These are phyloP conservation scores for Watsonalla cultraria DNA, from an alignment of 2,888 invertebrate species.

Conservation along the genomic window DNA sequence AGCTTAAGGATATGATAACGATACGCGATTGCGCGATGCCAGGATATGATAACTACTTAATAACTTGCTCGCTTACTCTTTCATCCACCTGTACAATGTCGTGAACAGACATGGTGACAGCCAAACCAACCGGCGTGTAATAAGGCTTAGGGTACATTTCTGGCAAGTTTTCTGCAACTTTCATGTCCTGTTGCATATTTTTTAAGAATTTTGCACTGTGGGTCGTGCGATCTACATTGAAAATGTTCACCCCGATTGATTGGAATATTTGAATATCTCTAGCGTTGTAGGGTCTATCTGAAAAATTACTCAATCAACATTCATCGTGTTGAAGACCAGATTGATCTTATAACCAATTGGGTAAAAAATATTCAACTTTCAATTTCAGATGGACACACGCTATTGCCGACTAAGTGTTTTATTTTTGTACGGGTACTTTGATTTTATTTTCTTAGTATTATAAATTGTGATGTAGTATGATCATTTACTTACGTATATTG, in stretches of 20 bases:
- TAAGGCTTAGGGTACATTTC: constrained; percentile 13
- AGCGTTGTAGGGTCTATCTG: too few species aligned
- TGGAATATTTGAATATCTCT: background rate
- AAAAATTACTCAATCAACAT: too few species aligned
- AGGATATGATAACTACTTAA: background rate
- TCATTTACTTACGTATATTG: constrained; percentile 8
- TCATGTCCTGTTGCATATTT: constrained; percentile 11
- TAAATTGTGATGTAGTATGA: background rate
- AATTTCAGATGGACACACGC: too few species aligned
- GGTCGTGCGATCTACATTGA: constrained; percentile 31
- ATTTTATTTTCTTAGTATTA: too few species aligned
- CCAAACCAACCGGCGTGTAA: constrained; percentile 22
- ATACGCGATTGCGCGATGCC: too few species aligned
- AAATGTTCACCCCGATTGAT: constrained; percentile 29
- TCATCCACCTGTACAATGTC: background rate
- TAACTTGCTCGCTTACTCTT: background rate
- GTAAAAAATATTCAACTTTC: too few species aligned
- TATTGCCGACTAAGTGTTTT: too few species aligned
- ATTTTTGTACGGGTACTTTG: too few species aligned
- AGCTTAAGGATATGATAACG: too few species aligned
- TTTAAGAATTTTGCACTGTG: constrained; percentile 16
- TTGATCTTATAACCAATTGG: too few species aligned
- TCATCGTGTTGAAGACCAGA: too few species aligned
- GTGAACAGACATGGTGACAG: constrained; percentile 26
- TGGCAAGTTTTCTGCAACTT: constrained; percentile 9